phyloP scores from a whole-genome alignment of 2,888 invertebrate genomes.

The Erebia ligea region DNA sequence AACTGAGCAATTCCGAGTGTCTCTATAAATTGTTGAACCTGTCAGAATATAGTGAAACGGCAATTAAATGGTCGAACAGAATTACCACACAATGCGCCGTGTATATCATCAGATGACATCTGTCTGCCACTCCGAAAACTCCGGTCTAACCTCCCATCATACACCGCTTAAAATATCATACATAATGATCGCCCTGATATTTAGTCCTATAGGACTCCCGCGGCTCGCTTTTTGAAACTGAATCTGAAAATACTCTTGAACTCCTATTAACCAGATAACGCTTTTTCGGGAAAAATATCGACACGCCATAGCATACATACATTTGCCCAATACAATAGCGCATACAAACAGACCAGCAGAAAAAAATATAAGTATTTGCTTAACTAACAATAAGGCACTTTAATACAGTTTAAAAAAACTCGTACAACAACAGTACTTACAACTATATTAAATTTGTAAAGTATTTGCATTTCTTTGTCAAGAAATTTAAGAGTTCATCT shows the following conservation, averaged over 20 bases:
- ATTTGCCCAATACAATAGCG: no score
- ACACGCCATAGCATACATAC: no score
- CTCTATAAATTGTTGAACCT: slow-evolving; percentile 75
- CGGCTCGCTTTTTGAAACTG: background rate
- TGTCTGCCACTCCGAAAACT: slow-evolving; percentile 57
- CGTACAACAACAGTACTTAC: no score
- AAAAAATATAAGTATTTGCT: no score
- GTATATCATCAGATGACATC: slow-evolving; percentile 78
- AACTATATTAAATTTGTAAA: no score
- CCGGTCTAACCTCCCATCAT: slow-evolving; percentile 64
- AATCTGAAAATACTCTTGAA: background rate
- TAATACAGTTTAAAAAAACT: no score
- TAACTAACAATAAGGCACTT: no score
- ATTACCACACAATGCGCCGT: slow-evolving; percentile 80
- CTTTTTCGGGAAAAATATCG: background rate
- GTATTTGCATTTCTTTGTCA: no score
- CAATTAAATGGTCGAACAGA: slow-evolving; percentile 75
- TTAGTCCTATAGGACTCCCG: background rate
- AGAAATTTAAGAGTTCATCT: no score
- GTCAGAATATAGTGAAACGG: slow-evolving; percentile 73
- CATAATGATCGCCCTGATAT: slow-evolving; percentile 38
- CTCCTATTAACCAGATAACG: background rate
- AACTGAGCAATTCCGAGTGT: slow-evolving; percentile 71
- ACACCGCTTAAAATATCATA: slow-evolving; percentile 52
- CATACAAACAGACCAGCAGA: no score